Percentiles rank a stretch among this genome's conserved stretches.
Conservation (phyloP, 2,797 vertebrate genomes). For the Gymnothorax reevesii region DNA sequence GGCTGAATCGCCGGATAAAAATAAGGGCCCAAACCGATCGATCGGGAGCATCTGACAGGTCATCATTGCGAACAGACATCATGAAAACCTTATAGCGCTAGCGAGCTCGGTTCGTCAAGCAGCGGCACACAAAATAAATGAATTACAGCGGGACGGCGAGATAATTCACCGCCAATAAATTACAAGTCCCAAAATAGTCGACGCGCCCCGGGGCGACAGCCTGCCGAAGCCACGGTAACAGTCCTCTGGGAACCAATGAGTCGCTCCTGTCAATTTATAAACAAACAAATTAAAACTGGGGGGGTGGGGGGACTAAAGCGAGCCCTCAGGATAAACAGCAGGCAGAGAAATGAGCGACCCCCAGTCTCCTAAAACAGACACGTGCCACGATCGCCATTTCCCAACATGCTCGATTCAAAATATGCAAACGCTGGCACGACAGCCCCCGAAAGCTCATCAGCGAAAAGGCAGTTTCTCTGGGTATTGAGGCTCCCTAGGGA, state of each 20-base stretch:
- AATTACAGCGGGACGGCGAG: conserved; percentile 34
- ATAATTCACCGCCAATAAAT: conserved; percentile 41
- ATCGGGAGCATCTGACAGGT: neutral
- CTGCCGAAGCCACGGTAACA: conserved; percentile 9
- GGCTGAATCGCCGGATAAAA: neutral
- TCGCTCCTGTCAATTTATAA: conserved; percentile 26
- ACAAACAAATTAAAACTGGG: conserved; percentile 32
- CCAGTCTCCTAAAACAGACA: neutral
- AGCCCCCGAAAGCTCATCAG: neutral
- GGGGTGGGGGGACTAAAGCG: neutral
- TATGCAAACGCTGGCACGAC: neutral
- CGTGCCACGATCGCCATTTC: neutral
- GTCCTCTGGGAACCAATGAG: conserved; percentile 33
- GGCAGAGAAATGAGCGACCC: neutral
- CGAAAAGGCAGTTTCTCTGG: neutral
- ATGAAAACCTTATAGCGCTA: neutral
- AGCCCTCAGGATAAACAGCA: conserved; percentile 5
- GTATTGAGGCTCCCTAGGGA: neutral
- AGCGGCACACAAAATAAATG: conserved; percentile 22
- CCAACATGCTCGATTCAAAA: too few relatives aligned
- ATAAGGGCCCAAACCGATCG: neutral
- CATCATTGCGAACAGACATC: neutral
- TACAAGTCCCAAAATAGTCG: conserved; percentile 41
- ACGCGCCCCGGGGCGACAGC: conserved; percentile 18
- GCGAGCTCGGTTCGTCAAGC: neutral